Evolutionary conservation across 2,888 invertebrate species (phyloP), one percentile per base, ranked within the genome.

Genomic region (Ectobius pallidus): DNA sequence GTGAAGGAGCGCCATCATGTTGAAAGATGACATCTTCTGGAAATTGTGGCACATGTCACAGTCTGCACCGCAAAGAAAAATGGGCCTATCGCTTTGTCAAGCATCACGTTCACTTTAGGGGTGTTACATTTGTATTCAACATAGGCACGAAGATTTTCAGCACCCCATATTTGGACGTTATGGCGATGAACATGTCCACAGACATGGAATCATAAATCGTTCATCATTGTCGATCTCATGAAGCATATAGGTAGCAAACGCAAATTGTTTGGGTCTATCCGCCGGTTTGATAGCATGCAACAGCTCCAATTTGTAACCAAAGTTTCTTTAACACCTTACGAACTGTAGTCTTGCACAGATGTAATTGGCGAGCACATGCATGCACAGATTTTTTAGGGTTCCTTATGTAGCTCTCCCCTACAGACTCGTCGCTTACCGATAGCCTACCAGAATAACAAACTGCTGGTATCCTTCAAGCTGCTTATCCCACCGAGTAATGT

Each of bases 141-240:
- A 32, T 65, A 39, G 42, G 65, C 65, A 39, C 22, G 32, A 25
- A 6, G 58, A 2, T 62, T 2, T 62, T 62, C 16, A 62, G 11
- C 6, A 30, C 27, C 62, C 62, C 16, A 62, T 6, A 62, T 62
- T 25, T 30, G 9, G 62, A 62, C 11, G 27, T 62, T 30, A 27
- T 65, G 39, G 14, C 22, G 42, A 65, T 42, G 65, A 65, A 65
- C 22, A 65, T 65, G 65, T 11, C 65, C 67, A 67, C 67, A 67
- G 46, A 32, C 67, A 67, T 67, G 9, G 44, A 34, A 34, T 34
- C 18, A 25, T 6, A 18, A 22, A 67, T 44, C 18, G 30, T 46
- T 46, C 18, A 18, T 39, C 39, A 30, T 3, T 62, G 20, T 63
- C n/a, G 1, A 34, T 63, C 11, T 39, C 34, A 1, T 67, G 16